These are phyloP conservation scores for Trichogramma pretiosum DNA, from an alignment of 1,140 invertebrate species.

Conservation along the genomic window DNA sequence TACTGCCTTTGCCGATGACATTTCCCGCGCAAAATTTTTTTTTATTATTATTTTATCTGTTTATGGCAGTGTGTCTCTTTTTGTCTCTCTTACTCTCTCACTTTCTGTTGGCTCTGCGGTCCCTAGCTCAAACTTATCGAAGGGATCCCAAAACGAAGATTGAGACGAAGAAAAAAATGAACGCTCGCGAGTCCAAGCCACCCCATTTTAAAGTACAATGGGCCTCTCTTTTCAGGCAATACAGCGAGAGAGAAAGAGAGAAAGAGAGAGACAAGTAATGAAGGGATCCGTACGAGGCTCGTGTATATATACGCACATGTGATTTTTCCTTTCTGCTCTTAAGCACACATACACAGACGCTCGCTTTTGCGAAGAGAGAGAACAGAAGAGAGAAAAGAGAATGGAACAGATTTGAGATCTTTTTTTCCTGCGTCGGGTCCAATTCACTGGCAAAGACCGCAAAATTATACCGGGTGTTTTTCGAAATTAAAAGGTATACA, in stretches of 20 bases:
- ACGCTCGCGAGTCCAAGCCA: slow-evolving; percentile 23
- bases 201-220: slow-evolving; percentile 34
- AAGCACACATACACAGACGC: too few relatives aligned
- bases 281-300: slow-evolving; percentile 26
- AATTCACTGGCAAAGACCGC: too few relatives aligned
- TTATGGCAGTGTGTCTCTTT: too few relatives aligned
- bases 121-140: neutral
- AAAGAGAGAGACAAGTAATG: slow-evolving; percentile 32
- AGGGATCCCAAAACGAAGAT: slow-evolving; percentile 12
- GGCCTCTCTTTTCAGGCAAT: slow-evolving; percentile 28
- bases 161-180: slow-evolving; percentile 18
- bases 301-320: neutral
- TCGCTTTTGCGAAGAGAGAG: too few relatives aligned
- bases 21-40: neutral
- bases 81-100: neutral
- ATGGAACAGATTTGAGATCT: too few relatives aligned
- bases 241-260: too few relatives aligned
- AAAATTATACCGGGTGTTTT: slow-evolving; percentile 1
- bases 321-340: slow-evolving; percentile 8
- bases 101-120: neutral
- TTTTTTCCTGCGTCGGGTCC: too few relatives aligned
- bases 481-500: neutral
- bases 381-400: neutral
- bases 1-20: neutral
- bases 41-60: too few relatives aligned